phyloP scores from a whole-genome alignment of 2,113 vertebrate genomes.

The Chlorodrepanis virens region DNA sequence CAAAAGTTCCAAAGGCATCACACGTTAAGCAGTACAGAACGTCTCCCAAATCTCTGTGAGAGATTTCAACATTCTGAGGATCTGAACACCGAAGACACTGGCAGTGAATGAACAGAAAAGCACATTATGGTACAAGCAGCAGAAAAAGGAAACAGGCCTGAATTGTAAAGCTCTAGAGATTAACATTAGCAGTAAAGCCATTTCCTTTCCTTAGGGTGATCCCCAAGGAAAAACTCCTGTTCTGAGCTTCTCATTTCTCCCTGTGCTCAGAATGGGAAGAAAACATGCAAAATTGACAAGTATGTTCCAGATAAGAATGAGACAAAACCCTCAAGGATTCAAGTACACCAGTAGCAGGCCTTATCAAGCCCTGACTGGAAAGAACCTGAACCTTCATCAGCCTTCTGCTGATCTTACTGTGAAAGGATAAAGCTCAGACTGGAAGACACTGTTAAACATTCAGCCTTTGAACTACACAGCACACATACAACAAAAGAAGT shows the following conservation, averaged over 20 bases:
- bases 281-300: background rate
- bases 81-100: background rate
- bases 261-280: background rate
- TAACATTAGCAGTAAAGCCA: background rate
- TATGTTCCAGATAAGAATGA: background rate
- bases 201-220: background rate
- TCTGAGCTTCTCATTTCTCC: background rate
- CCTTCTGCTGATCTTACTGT: background rate
- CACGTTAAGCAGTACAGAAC: rapidly evolving
- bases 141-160: background rate
- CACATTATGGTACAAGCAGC: background rate
- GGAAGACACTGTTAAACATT: background rate
- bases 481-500: background rate
- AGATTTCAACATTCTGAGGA: background rate
- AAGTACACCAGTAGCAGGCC: background rate
- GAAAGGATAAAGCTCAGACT: background rate
- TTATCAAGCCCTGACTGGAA: background rate
- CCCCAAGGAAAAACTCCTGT: background rate
- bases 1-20: background rate
- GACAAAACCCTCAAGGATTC: background rate
- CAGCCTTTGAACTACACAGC: background rate
- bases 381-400: background rate
- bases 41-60: background rate
- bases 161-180: background rate
- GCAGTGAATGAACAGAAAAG: background rate